Conservation (phyloP, 2,797 vertebrate genomes). For the Morelia viridis region DNA sequence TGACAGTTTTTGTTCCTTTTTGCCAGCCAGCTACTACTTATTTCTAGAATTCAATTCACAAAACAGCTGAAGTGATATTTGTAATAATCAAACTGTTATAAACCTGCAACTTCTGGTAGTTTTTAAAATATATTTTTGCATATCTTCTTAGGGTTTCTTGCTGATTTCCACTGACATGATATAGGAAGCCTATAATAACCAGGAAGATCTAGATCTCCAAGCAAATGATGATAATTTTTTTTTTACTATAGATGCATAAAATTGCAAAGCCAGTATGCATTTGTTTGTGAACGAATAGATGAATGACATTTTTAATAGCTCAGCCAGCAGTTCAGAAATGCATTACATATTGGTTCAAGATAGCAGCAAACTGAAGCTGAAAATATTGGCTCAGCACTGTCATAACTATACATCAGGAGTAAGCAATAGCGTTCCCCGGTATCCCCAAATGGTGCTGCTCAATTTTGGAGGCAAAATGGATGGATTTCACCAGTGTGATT, state of each 20-base stretch:
- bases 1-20: not conserved
- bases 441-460: not conserved
- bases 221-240: conserved; percentile 18
- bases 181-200: conserved; percentile 47
- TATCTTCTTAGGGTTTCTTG: conserved; percentile 64
- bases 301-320: not conserved
- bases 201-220: conserved; percentile 30
- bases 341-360: not conserved
- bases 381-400: not conserved
- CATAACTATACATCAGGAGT: not conserved
- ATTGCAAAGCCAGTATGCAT: not conserved
- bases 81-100: not conserved
- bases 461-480: not conserved
- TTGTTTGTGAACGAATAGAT: not conserved
- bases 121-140: conserved; percentile 5
- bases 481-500: not conserved
- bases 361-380: not conserved
- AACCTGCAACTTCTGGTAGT: conserved; percentile 8
- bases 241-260: not conserved
- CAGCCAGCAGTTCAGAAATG: not conserved
- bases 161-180: conserved; percentile 69
- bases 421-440: not conserved
- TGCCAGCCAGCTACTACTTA: not conserved
- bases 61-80: not conserved
- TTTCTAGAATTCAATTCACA: not conserved